A percentile compares a stretch with the other conserved stretches of the same genome.
phyloP scores from a whole-genome alignment of 1,140 invertebrate genomes.

The Drosophila fuyamai region DNA sequence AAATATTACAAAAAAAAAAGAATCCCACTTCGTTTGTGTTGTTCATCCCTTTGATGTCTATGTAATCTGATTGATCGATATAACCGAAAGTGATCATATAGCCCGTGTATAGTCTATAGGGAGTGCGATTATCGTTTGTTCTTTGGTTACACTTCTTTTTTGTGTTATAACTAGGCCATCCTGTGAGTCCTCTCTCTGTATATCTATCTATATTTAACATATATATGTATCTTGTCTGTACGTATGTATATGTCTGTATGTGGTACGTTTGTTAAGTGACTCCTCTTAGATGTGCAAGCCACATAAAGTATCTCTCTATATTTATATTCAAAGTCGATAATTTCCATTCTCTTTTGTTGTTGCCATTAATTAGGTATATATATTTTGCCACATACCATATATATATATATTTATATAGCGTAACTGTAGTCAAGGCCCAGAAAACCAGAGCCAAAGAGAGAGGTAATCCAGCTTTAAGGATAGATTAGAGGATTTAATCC shows the following conservation, averaged over 20 bases:
- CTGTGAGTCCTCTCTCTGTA: slow-evolving; percentile 52
- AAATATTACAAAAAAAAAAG: slow-evolving; percentile 2
- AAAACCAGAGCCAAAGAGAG: slow-evolving; percentile 38
- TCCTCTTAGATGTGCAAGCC: slow-evolving; percentile 35
- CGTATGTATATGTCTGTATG: slow-evolving; percentile 57
- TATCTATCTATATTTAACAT: slow-evolving; percentile 48
- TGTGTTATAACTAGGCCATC: slow-evolving; percentile 43
- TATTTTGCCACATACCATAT: slow-evolving; percentile 21
- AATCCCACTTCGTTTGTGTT: slow-evolving; percentile 45
- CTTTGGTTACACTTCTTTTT: slow-evolving; percentile 24
- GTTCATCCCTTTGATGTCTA: slow-evolving; percentile 51
- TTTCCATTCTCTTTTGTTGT: slow-evolving; percentile 22
- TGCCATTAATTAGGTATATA: slow-evolving; percentile 34
- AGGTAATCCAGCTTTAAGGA: slow-evolving; percentile 11
- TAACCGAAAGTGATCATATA: slow-evolving; percentile 43
- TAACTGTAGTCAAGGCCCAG: slow-evolving; percentile 25
- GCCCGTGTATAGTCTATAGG: slow-evolving; percentile 37
- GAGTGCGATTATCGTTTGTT: slow-evolving; percentile 41
- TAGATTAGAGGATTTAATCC: slow-evolving; percentile 6
- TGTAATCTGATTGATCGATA: slow-evolving; percentile 53
- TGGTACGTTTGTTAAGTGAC: slow-evolving; percentile 62
- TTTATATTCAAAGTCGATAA: slow-evolving; percentile 40
- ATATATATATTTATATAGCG: slow-evolving; percentile 21
- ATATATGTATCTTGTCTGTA: slow-evolving; percentile 54
- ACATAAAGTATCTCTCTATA: slow-evolving; percentile 30